These are phyloP conservation scores for Pipa parva DNA, from an alignment of 2,113 vertebrate genomes.

Conservation along the genomic window DNA sequence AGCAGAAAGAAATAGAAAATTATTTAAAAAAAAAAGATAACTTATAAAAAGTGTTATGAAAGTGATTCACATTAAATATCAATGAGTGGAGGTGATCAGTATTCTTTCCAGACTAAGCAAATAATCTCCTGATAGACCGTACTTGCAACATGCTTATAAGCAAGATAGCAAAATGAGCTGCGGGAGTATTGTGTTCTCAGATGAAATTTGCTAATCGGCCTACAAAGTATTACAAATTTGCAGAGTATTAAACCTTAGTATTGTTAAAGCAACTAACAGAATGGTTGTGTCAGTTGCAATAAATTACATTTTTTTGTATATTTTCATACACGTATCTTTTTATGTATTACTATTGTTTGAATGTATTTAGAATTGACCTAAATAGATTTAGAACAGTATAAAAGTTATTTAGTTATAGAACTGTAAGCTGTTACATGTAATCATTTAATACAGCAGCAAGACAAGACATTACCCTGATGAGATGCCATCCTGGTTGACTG, in stretches of 20 bases:
- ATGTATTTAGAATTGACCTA: too few relatives aligned
- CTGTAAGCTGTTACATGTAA: too few relatives aligned
- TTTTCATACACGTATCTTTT: too few relatives aligned
- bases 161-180: conserved; percentile 40
- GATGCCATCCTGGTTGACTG: too few relatives aligned
- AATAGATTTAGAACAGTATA: too few relatives aligned
- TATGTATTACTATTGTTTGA: too few relatives aligned
- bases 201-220: conserved; percentile 41
- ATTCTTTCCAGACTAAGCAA: conserved; percentile 23
- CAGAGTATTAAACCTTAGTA: conserved; percentile 20
- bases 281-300: conserved; percentile 9
- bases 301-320: too few relatives aligned
- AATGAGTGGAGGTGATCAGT: conserved; percentile 32
- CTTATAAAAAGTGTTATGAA: conserved; percentile 19
- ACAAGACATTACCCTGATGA: too few relatives aligned
- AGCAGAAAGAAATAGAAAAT: neutral
- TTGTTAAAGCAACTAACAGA: conserved; percentile 11
- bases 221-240: conserved; percentile 29
- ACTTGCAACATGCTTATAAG: conserved; percentile 34
- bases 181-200: conserved; percentile 37
- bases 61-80: conserved; percentile 29
- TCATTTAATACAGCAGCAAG: too few relatives aligned
- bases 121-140: conserved; percentile 37
- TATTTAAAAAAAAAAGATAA: conserved; percentile 5
- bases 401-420: too few relatives aligned